Base-by-base conservation (phyloP, 2,797 vertebrate genomes). In the Anableps anableps region DNA sequence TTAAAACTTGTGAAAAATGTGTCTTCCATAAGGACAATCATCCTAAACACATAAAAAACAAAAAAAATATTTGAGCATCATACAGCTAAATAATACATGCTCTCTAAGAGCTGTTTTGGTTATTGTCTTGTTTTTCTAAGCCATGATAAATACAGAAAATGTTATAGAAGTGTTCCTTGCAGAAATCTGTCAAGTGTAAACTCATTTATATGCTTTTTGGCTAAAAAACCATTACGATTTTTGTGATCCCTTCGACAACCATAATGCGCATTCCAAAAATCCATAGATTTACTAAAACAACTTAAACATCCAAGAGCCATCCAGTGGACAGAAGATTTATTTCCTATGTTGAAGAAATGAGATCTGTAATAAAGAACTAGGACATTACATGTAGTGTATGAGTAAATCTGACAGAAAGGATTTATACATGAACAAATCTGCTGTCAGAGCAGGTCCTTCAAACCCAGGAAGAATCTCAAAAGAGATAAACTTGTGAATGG, bases 341-440 rank as follows among this genome's bases (percentile, higher is more conserved):
- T 62, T 82, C 73, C 84, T 79, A 72, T 87, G 36, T 43, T 72
- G 80, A 80, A 89, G 74, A 19, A 14, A 29, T 43, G 47, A 45
- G 34, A 26, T 72, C 26, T 88, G 53, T 60, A 79, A 64, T 43
- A 75, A 53, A 36, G 19, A 78, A 66, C 29, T 58, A 16, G 26
- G 14, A 31, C 29, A 76, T n/a, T 47, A 41, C 48, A 51, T 70
- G 14, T 45, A 29, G 58, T 29, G 29, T 14, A 26, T 21, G 38
- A 53, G 72, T 26, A 16, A 74, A 53, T 38, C 43, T 29, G 51
- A 64, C 16, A 17, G 23, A 45, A 19, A 4, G 26, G 51, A 60
- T 60, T 58, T 68, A 23, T 41, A 41, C 23, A 68, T 41, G 64
- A 26, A 41, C 10, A 26, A 4, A 79, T 41, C 53, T 50, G 71